Evolutionary conservation across 2,113 vertebrate genomes (phyloP).

Genomic region (Panthera leo): DNA sequence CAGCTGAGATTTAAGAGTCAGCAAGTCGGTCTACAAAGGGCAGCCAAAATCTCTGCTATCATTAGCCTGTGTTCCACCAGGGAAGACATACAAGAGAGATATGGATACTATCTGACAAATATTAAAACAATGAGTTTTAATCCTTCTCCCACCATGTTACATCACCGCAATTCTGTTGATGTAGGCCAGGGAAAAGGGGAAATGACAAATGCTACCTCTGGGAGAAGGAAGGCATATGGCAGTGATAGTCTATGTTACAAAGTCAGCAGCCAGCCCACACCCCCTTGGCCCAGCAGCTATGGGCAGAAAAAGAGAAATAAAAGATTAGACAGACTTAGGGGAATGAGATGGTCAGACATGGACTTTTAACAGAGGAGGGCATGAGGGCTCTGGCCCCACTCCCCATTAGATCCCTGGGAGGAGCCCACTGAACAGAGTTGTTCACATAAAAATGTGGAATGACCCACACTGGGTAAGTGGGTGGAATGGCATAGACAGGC

Average conservation of each 20-base stretch:
- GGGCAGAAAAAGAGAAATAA: neutral
- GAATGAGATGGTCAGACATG: neutral
- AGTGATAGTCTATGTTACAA: neutral
- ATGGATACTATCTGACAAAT: neutral
- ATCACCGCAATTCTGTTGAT: neutral
- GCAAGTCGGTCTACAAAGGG: neutral
- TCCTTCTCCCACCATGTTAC: neutral
- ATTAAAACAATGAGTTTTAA: neutral
- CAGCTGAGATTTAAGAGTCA: neutral
- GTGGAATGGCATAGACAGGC: neutral
- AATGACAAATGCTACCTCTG: neutral
- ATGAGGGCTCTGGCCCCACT: neutral
- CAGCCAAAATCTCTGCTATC: neutral
- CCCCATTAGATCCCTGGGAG: neutral
- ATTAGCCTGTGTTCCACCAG: neutral
- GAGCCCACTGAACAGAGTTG: neutral
- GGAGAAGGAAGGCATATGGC: neutral
- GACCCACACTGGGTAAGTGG: neutral
- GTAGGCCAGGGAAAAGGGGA: neutral
- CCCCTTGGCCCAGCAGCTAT: neutral
- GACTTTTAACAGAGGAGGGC: neutral
- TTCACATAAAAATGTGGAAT: neutral
- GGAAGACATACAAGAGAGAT: neutral
- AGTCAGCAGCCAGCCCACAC: neutral
- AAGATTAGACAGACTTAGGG: neutral